Evolutionary conservation across 2,888 invertebrate species (phyloP), one percentile per base, ranked within the genome.

Genomic region (Atrina japonica): DNA sequence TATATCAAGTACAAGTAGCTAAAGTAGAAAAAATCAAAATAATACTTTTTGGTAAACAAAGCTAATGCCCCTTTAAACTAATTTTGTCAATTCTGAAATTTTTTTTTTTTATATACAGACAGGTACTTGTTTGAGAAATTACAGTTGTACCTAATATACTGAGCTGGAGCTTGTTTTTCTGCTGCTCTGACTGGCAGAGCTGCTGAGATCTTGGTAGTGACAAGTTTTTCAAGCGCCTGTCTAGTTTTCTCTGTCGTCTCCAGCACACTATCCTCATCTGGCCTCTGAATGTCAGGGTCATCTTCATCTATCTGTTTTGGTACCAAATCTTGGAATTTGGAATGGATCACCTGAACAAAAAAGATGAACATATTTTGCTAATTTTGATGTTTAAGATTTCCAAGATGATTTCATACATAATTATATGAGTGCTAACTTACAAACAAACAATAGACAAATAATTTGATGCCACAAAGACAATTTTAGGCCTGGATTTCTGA

Each of bases 131-230:
- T n/a, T n/a, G n/a, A n/a, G n/a, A n/a, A n/a, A n/a, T n/a, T n/a
- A n/a, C n/a, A n/a, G n/a, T 25, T 40, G 14, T 67, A 89, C 86
- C 98, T 93, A 87, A 99, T 98, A 90, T 97, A 99, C 88, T 99
- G 97, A 0, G 98, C 97, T 0, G 98, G 97, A 0, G 94, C 97
- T 63, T 93, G 93, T 92, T 97, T 98, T 60, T 98, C 97, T 0
- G 98, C 98, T 88, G 96, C 96, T 76, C 97, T 93, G 0, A 98
- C 98, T 0, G 99, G 99, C 94, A 99, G 94, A 0, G 99, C 98
- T 0, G 99, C 97, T 0, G 97, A 95, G 80, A 99, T 97, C 91
- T 98, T 98, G 1, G 93, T 92, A 85, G 85, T 80, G 0, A 91
- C 91, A 49, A 99, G 92, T 87, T 95, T 97, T 90, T 98, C 97